phyloP scores from a whole-genome alignment of 2,797 vertebrate species.

The Decapterus maruadsi region DNA sequence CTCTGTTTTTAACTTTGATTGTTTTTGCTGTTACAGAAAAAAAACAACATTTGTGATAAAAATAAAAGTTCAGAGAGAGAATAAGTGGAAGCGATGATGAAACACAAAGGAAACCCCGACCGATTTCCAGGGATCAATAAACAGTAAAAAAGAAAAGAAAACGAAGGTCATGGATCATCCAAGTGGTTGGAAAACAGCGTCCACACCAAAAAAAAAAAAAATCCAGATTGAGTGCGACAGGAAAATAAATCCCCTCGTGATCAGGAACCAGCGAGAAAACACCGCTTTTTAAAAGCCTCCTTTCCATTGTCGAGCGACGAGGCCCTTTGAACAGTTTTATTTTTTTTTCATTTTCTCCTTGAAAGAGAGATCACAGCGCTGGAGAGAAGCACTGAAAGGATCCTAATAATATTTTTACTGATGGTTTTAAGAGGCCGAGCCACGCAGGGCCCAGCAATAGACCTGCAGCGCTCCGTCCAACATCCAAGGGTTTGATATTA shows the following conservation, averaged over 20 bases:
- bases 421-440: slow-evolving; percentile 61
- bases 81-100: slow-evolving; percentile 2
- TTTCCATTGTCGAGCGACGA: slow-evolving; percentile 39
- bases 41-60: background rate
- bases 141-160: background rate
- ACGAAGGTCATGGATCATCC: slow-evolving; percentile 44
- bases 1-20: background rate
- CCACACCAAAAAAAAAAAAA: slow-evolving; percentile 16
- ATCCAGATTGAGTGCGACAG: slow-evolving; percentile 28
- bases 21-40: background rate
- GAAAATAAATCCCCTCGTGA: slow-evolving; percentile 37
- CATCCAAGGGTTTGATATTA: slow-evolving; percentile 58
- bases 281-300: background rate
- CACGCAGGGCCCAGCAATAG: slow-evolving; percentile 46
- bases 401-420: slow-evolving; percentile 73
- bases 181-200: slow-evolving; percentile 25
- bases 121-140: slow-evolving; percentile 25
- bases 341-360: slow-evolving; percentile 42
- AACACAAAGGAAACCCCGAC: background rate
- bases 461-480: slow-evolving; percentile 36
- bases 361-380: slow-evolving; percentile 60
- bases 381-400: slow-evolving; percentile 58
- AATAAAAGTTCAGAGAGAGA: background rate
- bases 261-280: slow-evolving; percentile 22
- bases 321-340: slow-evolving; percentile 31